Evolutionary conservation across 2,888 invertebrate species (phyloP), one percentile per base, ranked within the genome.

Genomic region (Cinara cedri): DNA sequence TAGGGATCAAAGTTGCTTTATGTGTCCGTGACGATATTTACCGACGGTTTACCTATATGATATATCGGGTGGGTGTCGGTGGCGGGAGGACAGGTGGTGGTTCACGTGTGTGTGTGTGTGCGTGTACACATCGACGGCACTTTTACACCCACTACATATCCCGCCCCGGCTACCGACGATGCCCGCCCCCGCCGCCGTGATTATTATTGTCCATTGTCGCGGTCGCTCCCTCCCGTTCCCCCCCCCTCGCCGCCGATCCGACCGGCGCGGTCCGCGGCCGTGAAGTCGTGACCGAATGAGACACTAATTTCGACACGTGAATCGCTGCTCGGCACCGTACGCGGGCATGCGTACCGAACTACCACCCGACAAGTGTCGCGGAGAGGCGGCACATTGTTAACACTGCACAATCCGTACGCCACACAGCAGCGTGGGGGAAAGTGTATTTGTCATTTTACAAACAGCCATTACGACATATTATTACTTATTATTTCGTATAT

Each of bases 61-160:
- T 34, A 34, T 70, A 34, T 55, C 44, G 55, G 10, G 1, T 21
- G 34, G 6, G 70, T 10, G 62, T 19, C 14, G 49, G 26, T 10
- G 72, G 34, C 8, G 51, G 51, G 72, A 14, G 68, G 46, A 57
- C 76, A 68, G 68, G 76, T 68, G 68, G 76, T 68, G 68, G 76
- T 46, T 76, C 11, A 46, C 19, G 34, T 26, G 42, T 34, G 60
- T 57, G n/a, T n/a, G n/a, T n/a, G n/a, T n/a, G n/a, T n/a, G n/a
- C n/a, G 57, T 24, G 57, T 46, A 13, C 42, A 63, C 63, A 44
- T 54, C 42, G 74, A 24, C 11, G 63, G 57, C 60, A 70, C 68
- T 78, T 62, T 70, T 60, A 78, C 78, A 78, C 78, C 78, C 70
- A 78, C 78, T 4, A 34, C 11, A 55, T 78, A 78, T 78, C 60